A percentile compares a stretch with the other conserved stretches of the same genome.
phyloP scores from a whole-genome alignment of 1,140 invertebrate genomes.

The Calliphora vicina region DNA sequence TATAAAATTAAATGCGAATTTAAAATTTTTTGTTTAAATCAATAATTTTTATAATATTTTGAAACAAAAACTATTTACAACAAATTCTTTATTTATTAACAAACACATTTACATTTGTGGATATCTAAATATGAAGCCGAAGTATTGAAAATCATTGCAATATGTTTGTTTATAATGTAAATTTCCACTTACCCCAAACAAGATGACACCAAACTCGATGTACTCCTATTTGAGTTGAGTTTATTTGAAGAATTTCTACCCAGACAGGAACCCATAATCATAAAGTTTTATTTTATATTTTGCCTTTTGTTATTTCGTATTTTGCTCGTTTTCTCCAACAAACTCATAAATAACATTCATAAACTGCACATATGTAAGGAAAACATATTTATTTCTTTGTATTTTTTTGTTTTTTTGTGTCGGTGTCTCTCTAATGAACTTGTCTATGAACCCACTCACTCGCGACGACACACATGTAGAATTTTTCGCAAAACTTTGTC shows the following conservation, averaged over 20 bases:
- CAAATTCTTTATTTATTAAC: too few species aligned
- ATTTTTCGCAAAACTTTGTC: not conserved
- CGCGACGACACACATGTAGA: too few species aligned
- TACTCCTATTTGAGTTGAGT: not conserved
- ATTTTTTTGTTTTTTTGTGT: not conserved
- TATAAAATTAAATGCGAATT: too few species aligned
- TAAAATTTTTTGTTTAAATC: too few species aligned
- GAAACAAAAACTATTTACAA: too few species aligned
- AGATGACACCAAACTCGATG: slow-evolving; percentile 17
- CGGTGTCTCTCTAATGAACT: not conserved
- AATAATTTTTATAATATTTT: too few species aligned
- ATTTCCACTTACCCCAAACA: slow-evolving; percentile 19
- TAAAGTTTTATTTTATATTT: not conserved
- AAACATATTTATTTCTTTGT: slow-evolving; percentile 11
- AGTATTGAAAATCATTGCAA: too few species aligned
- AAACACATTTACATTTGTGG: too few species aligned
- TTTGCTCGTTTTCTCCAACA: not conserved
- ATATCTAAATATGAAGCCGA: too few species aligned
- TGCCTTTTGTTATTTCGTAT: not conserved
- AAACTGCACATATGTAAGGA: not conserved
- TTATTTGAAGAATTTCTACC: slow-evolving; percentile 11
- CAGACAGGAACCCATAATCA: slow-evolving; percentile 24
- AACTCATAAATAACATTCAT: not conserved
- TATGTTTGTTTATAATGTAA: not conserved
- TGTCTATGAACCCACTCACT: too few species aligned